Base-by-base conservation (phyloP, 2,113 vertebrate species). In the Vanacampus margaritifer region DNA sequence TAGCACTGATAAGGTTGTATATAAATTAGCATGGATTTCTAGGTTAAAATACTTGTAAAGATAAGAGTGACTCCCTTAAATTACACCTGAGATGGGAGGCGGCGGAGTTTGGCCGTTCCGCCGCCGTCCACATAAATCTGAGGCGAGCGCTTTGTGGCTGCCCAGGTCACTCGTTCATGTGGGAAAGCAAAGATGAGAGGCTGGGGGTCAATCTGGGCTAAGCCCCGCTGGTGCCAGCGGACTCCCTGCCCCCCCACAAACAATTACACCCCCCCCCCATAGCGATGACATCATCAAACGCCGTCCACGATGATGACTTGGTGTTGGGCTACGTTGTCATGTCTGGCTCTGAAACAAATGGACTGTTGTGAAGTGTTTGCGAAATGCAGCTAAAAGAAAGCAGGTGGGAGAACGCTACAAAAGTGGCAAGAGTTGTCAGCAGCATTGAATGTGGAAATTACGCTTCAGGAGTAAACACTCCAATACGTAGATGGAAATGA, bases 141-240 rank as follows among this genome's bases (percentile, higher is more conserved):
- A 72, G 1, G 0, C 65, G 74, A 89, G 74, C 76, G 79, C 73
- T 85, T 83, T 79, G 85, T 63, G 58, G 78, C 71, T 26, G 13
- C 23, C 9, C 81, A 51, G 71, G 78, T 81, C 68, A 64, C 75
- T 61, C 67, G 62, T 82, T 61, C 75, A 85, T 87, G 82, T 89
- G 86, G 85, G 86, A 89, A 88, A 71, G 67, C 51, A 8, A 61
- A 84, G 81, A 80, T 79, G 85, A 85, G 80, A 85, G 86, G 64
- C 79, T 80, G 17, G 65, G 66, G 89, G 87, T 90, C 89, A 89
- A 86, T 76, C 86, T 80, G 79, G 70, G 82, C 80, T 89, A 87
- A 90, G 87, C 87, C 82, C 76, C 24, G 67, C 79, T 86, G 88
- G 87, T 87, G 86, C 89, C 87, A 81, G 83, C 17, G 67, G 78